These are phyloP conservation scores for Pteropus alecto DNA, from an alignment of 2,113 vertebrate species.

Conservation along the genomic window DNA sequence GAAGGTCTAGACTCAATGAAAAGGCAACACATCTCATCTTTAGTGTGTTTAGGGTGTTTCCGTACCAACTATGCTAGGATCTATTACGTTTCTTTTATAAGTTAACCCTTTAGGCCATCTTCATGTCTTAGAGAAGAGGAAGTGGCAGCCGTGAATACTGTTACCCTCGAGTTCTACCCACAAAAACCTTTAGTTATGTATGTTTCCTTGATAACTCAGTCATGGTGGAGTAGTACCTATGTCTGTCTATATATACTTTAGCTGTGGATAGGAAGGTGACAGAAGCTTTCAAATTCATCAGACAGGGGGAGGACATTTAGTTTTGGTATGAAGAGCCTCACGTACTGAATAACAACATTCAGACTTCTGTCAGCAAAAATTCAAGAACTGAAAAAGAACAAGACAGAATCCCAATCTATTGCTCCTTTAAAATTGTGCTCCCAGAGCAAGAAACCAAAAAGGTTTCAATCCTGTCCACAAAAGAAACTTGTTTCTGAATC, in stretches of 20 bases:
- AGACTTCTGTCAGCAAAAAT: not conserved
- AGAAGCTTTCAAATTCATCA: not conserved
- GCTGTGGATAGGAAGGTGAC: not conserved
- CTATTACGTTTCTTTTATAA: not conserved
- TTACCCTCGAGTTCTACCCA: not conserved
- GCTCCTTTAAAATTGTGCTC: not conserved
- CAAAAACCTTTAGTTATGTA: not conserved
- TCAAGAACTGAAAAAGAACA: conserved; percentile 1
- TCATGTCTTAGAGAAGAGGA: not conserved
- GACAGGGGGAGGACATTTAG: not conserved
- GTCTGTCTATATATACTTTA: not conserved
- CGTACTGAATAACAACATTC: not conserved
- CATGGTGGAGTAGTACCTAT: not conserved
- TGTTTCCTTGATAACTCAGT: not conserved
- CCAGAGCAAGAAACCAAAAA: conserved; percentile 64
- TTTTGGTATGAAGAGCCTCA: not conserved
- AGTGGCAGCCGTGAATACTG: not conserved
- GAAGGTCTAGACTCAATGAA: not conserved
- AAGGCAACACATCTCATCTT: not conserved
- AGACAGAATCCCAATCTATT: not conserved
- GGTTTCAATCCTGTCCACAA: conserved; percentile 41
- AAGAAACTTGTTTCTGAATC: conserved; percentile 53
- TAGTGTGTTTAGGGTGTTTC: not conserved
- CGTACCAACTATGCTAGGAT: not conserved
- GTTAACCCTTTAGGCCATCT: not conserved